phyloP scores from a whole-genome alignment of 2,888 invertebrate genomes.

The Phasia obesa region DNA sequence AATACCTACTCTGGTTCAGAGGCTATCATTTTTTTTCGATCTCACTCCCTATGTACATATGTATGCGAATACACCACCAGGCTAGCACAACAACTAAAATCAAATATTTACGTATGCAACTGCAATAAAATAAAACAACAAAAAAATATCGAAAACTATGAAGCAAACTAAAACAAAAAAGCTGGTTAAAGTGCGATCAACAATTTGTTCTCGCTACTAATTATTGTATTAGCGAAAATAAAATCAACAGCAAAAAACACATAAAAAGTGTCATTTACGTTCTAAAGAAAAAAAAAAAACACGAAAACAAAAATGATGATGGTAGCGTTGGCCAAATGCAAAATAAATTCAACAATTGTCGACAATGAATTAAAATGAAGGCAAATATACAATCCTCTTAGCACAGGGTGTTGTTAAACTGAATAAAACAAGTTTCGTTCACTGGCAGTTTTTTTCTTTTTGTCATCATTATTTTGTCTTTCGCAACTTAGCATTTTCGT shows the following conservation, averaged over 20 bases:
- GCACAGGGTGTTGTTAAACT: conserved; percentile 45
- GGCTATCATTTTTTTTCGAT: conserved; percentile 5
- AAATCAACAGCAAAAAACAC: conserved; percentile 25
- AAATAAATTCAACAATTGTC: conserved; percentile 41
- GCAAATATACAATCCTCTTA: conserved; percentile 18
- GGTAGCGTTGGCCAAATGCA: conserved; percentile 50
- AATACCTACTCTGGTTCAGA: too few species aligned
- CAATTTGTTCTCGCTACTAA: conserved; percentile 74
- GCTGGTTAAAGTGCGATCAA: conserved; percentile 73
- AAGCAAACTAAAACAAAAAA: conserved; percentile 11
- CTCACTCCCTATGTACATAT: neutral
- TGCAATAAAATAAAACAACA: conserved; percentile 18
- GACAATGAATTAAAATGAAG: conserved; percentile 32
- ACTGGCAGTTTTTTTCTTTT: conserved; percentile 13
- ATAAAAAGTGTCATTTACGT: conserved; percentile 55
- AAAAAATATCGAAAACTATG: conserved; percentile 19
- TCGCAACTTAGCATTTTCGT: conserved; percentile 57
- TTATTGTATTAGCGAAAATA: conserved; percentile 66
- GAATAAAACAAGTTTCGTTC: conserved; percentile 52
- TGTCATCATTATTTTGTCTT: conserved; percentile 43
- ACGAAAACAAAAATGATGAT: conserved; percentile 24
- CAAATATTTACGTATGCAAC: conserved; percentile 24
- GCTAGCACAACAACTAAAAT: conserved; percentile 18
- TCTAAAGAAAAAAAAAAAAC: conserved; percentile 4
- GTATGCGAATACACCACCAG: neutral